These are phyloP conservation scores for Uloborus diversus DNA, from an alignment of 1,140 invertebrate species.

Conservation along the genomic window DNA sequence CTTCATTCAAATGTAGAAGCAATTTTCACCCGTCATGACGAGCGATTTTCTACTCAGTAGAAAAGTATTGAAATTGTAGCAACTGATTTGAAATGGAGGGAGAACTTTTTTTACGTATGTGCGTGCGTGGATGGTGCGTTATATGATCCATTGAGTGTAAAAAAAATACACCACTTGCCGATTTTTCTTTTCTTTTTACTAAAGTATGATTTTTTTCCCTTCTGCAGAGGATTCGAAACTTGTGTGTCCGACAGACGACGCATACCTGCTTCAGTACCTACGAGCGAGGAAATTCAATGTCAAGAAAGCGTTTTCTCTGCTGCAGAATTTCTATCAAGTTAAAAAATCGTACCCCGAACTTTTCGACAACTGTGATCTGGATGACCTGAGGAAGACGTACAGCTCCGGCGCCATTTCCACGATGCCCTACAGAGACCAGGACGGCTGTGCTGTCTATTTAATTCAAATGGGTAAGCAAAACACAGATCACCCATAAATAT, in stretches of 20 bases:
- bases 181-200: no score
- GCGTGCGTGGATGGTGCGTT: no score
- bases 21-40: no score
- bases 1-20: no score
- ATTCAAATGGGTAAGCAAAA: conserved; percentile 65
- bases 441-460: conserved; percentile 79
- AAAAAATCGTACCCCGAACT: conserved; percentile 72
- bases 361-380: conserved; percentile 24
- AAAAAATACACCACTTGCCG: no score
- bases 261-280: conserved; percentile 81
- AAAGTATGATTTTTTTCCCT: not conserved
- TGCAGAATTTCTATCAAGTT: conserved; percentile 81
- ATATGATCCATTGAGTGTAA: no score
- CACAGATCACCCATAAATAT: not conserved
- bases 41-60: no score
- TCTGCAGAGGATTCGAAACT: conserved; percentile 12
- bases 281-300: conserved; percentile 83
- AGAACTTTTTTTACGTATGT: no score
- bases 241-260: conserved; percentile 71
- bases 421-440: conserved; percentile 77
- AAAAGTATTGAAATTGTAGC: no score
- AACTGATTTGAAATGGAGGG: no score
- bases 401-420: conserved; percentile 77
- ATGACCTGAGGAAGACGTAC: not conserved
- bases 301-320: conserved; percentile 77